These are phyloP conservation scores for Sciurus vulgaris DNA, from an alignment of 2,797 vertebrate genomes.

Conservation along the genomic window DNA sequence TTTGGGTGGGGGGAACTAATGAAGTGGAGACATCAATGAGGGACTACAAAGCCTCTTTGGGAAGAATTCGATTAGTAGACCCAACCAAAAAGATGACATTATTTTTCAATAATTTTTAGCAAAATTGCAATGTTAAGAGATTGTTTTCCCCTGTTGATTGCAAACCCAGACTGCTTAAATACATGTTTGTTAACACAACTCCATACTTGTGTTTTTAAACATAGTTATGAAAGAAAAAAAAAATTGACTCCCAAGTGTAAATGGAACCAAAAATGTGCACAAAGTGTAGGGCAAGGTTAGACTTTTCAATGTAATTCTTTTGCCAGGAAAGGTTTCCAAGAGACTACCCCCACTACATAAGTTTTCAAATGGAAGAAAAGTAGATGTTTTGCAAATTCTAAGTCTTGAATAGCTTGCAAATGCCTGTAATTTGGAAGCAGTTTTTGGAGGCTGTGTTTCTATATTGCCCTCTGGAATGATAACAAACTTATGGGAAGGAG, in stretches of 20 bases:
- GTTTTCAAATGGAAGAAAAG: constrained; percentile 72
- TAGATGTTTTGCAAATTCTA: constrained; percentile 72
- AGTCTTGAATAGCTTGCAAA: constrained; percentile 67
- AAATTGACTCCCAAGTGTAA: constrained; percentile 28
- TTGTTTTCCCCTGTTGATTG: neutral
- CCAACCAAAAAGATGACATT: neutral
- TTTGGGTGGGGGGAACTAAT: neutral
- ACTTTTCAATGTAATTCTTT: constrained; percentile 43
- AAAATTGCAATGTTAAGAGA: constrained; percentile 32
- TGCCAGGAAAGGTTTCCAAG: constrained; percentile 60
- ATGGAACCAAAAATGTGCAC: constrained; percentile 40
- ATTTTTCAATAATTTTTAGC: neutral
- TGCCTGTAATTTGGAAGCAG: constrained; percentile 73
- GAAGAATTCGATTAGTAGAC: neutral
- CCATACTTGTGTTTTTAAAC: constrained; percentile 51
- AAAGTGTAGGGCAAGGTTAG: constrained; percentile 54
- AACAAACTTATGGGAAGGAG: constrained; percentile 50
- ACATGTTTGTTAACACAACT: constrained; percentile 33
- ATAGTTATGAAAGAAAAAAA: constrained; percentile 31
- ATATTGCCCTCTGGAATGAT: constrained; percentile 68
- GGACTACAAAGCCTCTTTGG: neutral
- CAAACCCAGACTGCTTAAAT: constrained; percentile 52
- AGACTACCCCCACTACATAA: neutral
- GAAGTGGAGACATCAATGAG: neutral
- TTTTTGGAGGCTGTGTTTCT: constrained; percentile 69